Conservation (phyloP, 2,113 vertebrate genomes). For the Pomatostomus ruficeps region DNA sequence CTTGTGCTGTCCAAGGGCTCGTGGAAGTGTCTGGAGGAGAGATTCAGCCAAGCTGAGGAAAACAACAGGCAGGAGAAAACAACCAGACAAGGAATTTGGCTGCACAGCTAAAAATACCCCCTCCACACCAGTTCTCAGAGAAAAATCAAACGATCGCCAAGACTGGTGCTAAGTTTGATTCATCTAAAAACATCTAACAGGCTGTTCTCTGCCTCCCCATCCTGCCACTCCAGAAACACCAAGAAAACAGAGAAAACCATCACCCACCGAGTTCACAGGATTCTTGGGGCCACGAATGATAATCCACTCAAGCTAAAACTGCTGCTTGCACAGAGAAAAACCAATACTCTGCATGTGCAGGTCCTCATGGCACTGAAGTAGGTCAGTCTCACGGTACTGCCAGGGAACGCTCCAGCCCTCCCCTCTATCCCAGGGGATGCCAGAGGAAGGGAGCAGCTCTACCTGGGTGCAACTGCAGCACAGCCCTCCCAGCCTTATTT, state of each 20-base stretch:
- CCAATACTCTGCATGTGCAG: background rate
- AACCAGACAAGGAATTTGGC: background rate
- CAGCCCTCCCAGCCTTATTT: background rate
- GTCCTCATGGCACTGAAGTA: background rate
- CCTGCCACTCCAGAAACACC: background rate
- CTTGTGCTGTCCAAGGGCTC: background rate
- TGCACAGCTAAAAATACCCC: background rate
- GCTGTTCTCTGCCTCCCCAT: background rate
- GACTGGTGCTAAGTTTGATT: background rate
- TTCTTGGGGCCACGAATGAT: background rate
- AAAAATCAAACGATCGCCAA: background rate
- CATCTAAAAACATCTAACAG: background rate
- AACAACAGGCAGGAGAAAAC: background rate
- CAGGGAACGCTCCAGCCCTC: background rate
- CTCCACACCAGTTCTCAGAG: background rate
- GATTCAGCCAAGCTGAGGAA: background rate
- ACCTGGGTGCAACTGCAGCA: background rate
- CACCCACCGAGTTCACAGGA: background rate
- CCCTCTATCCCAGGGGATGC: background rate
- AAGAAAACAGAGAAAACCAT: background rate
- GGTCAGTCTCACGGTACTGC: background rate
- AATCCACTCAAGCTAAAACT: background rate
- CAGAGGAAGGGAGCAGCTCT: background rate
- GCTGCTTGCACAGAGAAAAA: background rate
- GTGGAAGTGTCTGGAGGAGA: background rate